These are phyloP conservation scores for Anoplophora glabripennis DNA, from an alignment of 1,140 invertebrate genomes.

Conservation along the genomic window DNA sequence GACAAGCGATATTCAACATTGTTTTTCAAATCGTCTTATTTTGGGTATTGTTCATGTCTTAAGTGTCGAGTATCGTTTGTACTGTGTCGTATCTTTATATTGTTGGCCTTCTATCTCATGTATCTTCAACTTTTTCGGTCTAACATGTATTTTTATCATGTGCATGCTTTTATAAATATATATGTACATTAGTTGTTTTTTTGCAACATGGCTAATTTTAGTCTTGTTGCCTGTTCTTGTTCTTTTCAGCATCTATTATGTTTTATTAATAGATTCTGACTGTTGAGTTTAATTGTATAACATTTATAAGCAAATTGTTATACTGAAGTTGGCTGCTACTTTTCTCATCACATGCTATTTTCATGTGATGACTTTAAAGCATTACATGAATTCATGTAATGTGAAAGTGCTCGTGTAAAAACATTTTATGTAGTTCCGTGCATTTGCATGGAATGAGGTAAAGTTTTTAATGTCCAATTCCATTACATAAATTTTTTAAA, in stretches of 20 bases:
- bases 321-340: not conserved
- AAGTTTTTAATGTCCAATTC: too few relatives aligned
- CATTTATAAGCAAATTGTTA: not conserved
- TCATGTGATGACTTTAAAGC: not conserved
- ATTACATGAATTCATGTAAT: slow-evolving; percentile 15
- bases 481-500: too few relatives aligned
- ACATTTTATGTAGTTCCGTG: slow-evolving; percentile 19
- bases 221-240: slow-evolving; percentile 15
- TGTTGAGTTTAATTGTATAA: not conserved
- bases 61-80: slow-evolving; percentile 32
- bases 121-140: slow-evolving; percentile 39
- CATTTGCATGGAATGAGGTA: slow-evolving; percentile 21
- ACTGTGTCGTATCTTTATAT: slow-evolving; percentile 33
- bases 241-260: slow-evolving; percentile 3
- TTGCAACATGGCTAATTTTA: slow-evolving; percentile 32
- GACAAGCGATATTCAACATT: slow-evolving; percentile 27
- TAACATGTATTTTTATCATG: slow-evolving; percentile 43
- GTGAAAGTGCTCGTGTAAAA: not conserved
- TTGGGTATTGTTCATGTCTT: slow-evolving; percentile 1
- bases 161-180: slow-evolving; percentile 39
- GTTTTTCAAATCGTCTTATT: not conserved
- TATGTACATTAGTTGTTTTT: slow-evolving; percentile 36
- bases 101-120: slow-evolving; percentile 50
- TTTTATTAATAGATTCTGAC: not conserved
- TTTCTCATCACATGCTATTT: not conserved